A percentile compares a stretch with the other conserved stretches of the same genome.
These are phyloP conservation scores for Acanthococcus lagerstroemiae DNA, from an alignment of 2,888 invertebrate species.

Conservation along the genomic window DNA sequence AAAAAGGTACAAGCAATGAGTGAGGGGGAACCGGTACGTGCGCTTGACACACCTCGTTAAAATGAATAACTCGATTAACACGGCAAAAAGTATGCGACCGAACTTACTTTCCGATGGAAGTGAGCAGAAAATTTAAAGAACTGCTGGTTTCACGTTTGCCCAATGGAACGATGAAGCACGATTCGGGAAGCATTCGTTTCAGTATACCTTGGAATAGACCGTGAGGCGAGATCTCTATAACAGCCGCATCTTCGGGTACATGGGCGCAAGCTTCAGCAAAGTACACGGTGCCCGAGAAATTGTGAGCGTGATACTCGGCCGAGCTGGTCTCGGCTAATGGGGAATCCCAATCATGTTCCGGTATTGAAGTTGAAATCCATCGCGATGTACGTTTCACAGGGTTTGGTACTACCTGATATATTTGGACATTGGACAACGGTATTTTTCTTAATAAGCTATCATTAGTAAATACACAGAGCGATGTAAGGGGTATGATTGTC, in stretches of 20 bases:
- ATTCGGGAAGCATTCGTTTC: constrained; percentile 46
- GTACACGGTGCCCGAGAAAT: constrained; percentile 45
- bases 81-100: not conserved
- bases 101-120: constrained; percentile 55
- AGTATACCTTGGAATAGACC: constrained; percentile 52
- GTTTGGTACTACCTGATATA: constrained; percentile 38
- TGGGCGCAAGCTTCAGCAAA: constrained; percentile 50
- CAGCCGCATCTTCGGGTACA: constrained; percentile 50
- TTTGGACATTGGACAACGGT: not conserved
- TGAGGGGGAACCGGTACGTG: too few species aligned
- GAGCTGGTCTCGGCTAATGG: constrained; percentile 45
- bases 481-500: too few species aligned
- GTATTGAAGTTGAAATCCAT: constrained; percentile 52
- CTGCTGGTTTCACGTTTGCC: constrained; percentile 47
- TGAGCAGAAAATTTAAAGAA: constrained; percentile 49
- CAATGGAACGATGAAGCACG: constrained; percentile 47
- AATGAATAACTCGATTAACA: not conserved
- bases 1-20: too few species aligned
- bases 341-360: constrained; percentile 44
- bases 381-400: constrained; percentile 44
- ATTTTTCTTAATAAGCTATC: too few species aligned
- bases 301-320: constrained; percentile 51
- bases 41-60: too few species aligned
- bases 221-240: constrained; percentile 54
- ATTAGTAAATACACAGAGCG: too few species aligned